Evolutionary conservation across 2,797 vertebrate species (phyloP).

Genomic region (Danio jaintianensis): DNA sequence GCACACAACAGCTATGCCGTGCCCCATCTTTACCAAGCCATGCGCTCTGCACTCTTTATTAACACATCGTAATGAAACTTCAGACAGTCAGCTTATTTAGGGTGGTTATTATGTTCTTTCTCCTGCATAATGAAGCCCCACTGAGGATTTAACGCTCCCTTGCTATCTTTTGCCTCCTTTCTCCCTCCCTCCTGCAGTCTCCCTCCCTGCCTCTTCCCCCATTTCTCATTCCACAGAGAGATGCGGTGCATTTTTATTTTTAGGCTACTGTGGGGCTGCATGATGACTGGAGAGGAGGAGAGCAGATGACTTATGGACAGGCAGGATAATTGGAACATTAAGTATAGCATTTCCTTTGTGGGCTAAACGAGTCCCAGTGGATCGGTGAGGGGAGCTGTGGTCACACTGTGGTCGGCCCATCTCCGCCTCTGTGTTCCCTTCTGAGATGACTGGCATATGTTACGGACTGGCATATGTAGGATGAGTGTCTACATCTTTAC

Average conservation of each 20-base stretch:
- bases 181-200: slow-evolving; percentile 32
- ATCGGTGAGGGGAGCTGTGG: slow-evolving; percentile 38
- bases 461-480: neutral
- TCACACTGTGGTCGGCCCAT: slow-evolving; percentile 19
- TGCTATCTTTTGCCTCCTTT: slow-evolving; percentile 40
- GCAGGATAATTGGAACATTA: slow-evolving; percentile 73
- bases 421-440: neutral
- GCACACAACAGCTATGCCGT: slow-evolving; percentile 3
- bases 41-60: slow-evolving; percentile 24
- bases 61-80: slow-evolving; percentile 32
- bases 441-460: neutral
- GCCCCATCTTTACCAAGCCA: slow-evolving; percentile 36
- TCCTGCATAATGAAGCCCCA: slow-evolving; percentile 55
- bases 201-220: neutral
- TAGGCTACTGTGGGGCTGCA: slow-evolving; percentile 35
- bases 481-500: neutral
- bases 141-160: slow-evolving; percentile 46
- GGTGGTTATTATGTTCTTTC: slow-evolving; percentile 45
- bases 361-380: slow-evolving; percentile 68
- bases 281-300: slow-evolving; percentile 31
- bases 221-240: slow-evolving; percentile 43
- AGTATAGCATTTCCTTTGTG: slow-evolving; percentile 64
- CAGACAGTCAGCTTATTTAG: slow-evolving; percentile 40
- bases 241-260: slow-evolving; percentile 55
- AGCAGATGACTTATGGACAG: slow-evolving; percentile 69